Evolutionary conservation across 30 jellyfish, hydroid and myxozoan species (phyloP).

Genomic region (Cassiopea xamachana): DNA sequence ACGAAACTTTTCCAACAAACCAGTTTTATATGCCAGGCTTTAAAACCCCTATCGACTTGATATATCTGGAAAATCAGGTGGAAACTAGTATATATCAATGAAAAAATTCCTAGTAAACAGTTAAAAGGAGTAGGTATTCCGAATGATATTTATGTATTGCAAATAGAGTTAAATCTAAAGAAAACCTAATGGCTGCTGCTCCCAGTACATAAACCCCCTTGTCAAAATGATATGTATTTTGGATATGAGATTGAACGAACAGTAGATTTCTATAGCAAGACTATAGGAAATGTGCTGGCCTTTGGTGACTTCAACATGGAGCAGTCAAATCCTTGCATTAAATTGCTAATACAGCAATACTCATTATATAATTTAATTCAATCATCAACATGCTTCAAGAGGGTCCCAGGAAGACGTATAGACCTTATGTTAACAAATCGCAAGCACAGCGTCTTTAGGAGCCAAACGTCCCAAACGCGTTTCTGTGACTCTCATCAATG

Average conservation of each 20-base stretch:
- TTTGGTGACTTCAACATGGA: background rate
- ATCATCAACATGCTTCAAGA: background rate
- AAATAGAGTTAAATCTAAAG: background rate
- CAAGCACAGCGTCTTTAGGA: background rate
- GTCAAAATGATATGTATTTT: background rate
- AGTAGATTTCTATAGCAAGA: background rate
- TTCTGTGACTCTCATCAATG: background rate
- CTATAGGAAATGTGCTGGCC: background rate
- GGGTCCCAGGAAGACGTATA: background rate
- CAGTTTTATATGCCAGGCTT: conserved; percentile 31
- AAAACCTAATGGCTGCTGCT: background rate
- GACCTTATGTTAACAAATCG: background rate
- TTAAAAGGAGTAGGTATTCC: background rate
- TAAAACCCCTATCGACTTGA: conserved; percentile 33
- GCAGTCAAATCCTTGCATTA: background rate
- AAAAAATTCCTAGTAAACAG: background rate
- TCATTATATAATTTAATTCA: background rate
- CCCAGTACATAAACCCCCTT: background rate
- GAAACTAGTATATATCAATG: conserved; percentile 28
- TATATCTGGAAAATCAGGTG: conserved; percentile 32
- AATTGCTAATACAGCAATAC: background rate
- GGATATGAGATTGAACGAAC: background rate
- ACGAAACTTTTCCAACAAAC: conserved; percentile 29
- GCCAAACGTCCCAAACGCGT: background rate
- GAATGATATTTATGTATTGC: background rate